phyloP scores from a whole-genome alignment of 2,888 invertebrate species.

The Nephrotoma appendiculata region DNA sequence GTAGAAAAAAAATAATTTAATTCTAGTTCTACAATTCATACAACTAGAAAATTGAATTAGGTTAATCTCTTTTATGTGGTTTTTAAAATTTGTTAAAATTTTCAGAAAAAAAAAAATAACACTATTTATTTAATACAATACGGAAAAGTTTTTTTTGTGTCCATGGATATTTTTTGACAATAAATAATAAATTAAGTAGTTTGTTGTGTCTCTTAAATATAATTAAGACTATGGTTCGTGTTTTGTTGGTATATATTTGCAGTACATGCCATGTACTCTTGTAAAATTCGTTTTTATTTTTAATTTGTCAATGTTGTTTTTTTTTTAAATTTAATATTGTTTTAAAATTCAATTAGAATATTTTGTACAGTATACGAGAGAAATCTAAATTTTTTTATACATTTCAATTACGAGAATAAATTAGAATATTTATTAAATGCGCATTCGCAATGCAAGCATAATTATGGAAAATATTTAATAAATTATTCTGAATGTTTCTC shows the following conservation, averaged over 20 bases:
- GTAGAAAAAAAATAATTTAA: not conserved
- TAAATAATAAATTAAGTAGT: not conserved
- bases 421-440: no score
- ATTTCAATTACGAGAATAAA: no score
- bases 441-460: no score
- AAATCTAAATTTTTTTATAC: no score
- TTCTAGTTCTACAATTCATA: not conserved
- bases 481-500: no score
- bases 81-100: not conserved
- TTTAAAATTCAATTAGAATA: no score
- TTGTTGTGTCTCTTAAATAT: not conserved
- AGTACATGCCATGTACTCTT: no score
- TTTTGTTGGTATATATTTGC: not conserved
- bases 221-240: not conserved
- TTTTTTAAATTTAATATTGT: no score
- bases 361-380: no score
- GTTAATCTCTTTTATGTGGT: not conserved
- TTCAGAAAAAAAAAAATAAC: not conserved
- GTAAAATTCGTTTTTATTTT: no score
- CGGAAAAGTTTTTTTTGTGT: not conserved
- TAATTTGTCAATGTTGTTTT: no score
- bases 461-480: no score
- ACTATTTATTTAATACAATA: not conserved
- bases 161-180: not conserved
- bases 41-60: not conserved